Percentiles rank a stretch among this genome's conserved stretches.
phyloP scores from a whole-genome alignment of 2,888 invertebrate species.

The Ariolimax columbianus region DNA sequence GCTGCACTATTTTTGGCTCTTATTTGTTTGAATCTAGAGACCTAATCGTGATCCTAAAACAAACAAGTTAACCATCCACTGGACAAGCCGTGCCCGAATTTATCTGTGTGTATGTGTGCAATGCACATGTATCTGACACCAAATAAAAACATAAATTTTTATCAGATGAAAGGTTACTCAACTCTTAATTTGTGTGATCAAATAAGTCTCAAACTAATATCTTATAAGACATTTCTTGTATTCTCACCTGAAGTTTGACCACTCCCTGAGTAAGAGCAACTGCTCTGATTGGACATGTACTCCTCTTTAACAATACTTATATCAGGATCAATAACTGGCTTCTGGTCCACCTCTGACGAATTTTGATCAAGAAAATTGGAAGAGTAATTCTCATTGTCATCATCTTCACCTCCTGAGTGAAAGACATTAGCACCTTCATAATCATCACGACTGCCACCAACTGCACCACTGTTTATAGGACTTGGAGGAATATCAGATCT shows the following conservation, averaged over 20 bases:
- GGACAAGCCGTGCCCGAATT: too few species aligned
- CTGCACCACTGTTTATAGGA: constrained; percentile 34
- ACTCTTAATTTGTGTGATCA: too few species aligned
- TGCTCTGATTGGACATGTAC: constrained; percentile 47
- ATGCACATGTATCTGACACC: too few species aligned
- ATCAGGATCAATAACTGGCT: constrained; percentile 51
- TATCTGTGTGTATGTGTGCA: too few species aligned
- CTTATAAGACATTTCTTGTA: neutral
- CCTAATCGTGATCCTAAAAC: too few species aligned
- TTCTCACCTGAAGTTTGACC: constrained; percentile 47
- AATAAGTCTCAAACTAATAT: neutral
- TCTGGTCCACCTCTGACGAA: constrained; percentile 49
- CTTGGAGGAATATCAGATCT: constrained; percentile 43
- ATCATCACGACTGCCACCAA: constrained; percentile 32
- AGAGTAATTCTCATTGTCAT: constrained; percentile 44
- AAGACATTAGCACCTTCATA: constrained; percentile 49
- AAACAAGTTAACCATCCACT: too few species aligned
- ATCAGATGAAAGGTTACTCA: too few species aligned
- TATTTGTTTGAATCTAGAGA: too few species aligned
- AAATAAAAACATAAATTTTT: too few species aligned
- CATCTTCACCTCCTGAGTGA: constrained; percentile 48
- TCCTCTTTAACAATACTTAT: constrained; percentile 54
- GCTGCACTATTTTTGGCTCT: too few species aligned
- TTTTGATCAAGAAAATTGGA: constrained; percentile 47
- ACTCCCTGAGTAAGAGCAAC: constrained; percentile 33